phyloP scores from a whole-genome alignment of 2,888 invertebrate genomes.

The Erynnis tages region DNA sequence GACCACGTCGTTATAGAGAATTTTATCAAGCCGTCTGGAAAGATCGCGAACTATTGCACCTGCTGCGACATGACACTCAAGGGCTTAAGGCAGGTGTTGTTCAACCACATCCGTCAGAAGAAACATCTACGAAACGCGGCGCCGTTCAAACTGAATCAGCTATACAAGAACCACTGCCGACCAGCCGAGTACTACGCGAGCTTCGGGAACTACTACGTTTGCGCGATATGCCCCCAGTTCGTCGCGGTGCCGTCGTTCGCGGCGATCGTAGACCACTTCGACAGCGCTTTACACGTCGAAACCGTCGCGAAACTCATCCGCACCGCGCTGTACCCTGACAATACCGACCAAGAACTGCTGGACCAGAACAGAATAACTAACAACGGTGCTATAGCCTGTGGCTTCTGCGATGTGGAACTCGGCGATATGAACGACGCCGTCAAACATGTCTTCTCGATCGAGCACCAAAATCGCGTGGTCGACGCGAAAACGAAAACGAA shows the following conservation, averaged over 20 bases:
- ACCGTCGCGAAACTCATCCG: constrained; percentile 58
- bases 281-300: constrained; percentile 59
- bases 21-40: constrained; percentile 70
- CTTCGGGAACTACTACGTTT: constrained; percentile 71
- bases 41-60: constrained; percentile 67
- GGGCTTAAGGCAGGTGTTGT: constrained; percentile 70
- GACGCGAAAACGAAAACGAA: constrained; percentile 50
- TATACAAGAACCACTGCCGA: constrained; percentile 68
- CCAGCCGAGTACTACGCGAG: constrained; percentile 72
- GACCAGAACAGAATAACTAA: constrained; percentile 47
- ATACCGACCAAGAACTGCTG: constrained; percentile 47
- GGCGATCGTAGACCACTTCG: constrained; percentile 69
- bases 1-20: constrained; percentile 74
- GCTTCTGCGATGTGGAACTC: constrained; percentile 53
- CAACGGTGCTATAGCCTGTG: constrained; percentile 48
- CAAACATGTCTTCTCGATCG: constrained; percentile 54
- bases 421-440: constrained; percentile 49
- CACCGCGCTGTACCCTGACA: constrained; percentile 53
- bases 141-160: constrained; percentile 58
- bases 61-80: constrained; percentile 74
- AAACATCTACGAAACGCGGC: constrained; percentile 74
- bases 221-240: constrained; percentile 61
- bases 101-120: constrained; percentile 75
- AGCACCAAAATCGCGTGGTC: constrained; percentile 55
- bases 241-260: constrained; percentile 67